Conservation (phyloP, 2,888 invertebrate genomes). For the Orchesella flavescens region DNA sequence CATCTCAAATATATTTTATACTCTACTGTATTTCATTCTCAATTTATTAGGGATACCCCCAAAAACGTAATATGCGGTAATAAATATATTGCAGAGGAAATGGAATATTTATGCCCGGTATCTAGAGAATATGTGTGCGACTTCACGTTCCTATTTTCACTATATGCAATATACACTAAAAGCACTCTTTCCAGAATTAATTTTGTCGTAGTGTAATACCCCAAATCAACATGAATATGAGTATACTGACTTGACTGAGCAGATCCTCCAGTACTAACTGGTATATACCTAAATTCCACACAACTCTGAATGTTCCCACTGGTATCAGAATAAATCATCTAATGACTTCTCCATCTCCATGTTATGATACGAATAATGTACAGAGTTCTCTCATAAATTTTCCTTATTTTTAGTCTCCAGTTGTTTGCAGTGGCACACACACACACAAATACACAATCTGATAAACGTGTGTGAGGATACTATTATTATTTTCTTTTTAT, state of each 20-base stretch:
- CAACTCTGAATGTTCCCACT: constrained; percentile 38
- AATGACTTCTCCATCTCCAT: background rate
- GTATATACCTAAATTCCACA: background rate
- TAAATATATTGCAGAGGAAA: background rate
- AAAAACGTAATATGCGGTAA: no score
- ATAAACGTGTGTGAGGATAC: background rate
- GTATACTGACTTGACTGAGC: background rate
- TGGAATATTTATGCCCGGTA: constrained; percentile 12
- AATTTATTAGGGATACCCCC: no score
- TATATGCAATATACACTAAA: no score
- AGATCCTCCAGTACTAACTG: background rate
- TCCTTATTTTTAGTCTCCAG: no score
- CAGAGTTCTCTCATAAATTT: no score
- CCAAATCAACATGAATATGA: background rate
- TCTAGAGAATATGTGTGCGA: constrained; percentile 10
- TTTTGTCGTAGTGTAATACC: constrained; percentile 1
- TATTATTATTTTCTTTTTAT: constrained; percentile 8
- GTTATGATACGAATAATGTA: no score
- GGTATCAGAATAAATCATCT: constrained; percentile 37
- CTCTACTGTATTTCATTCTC: background rate
- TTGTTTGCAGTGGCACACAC: no score
- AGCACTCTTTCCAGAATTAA: constrained; percentile 3
- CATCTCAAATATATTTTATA: background rate
- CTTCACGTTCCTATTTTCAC: no score
- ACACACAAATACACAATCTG: no score